These are phyloP conservation scores for Calephelis virginiensis DNA, from an alignment of 1,140 invertebrate genomes.

Conservation along the genomic window DNA sequence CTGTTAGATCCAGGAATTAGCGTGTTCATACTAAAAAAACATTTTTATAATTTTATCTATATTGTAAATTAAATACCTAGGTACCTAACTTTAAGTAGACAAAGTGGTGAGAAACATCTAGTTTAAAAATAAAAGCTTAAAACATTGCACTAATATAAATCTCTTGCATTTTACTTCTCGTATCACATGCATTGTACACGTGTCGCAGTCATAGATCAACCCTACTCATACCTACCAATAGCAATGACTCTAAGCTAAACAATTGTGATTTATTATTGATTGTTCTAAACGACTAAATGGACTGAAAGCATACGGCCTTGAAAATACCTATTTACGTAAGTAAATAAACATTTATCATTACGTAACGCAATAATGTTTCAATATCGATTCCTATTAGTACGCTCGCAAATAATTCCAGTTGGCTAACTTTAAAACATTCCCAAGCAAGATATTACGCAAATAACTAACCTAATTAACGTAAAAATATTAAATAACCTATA, in stretches of 20 bases:
- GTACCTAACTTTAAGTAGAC: too few relatives aligned
- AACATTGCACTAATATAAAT: background rate
- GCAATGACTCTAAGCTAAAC: background rate
- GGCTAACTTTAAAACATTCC: slow-evolving; percentile 51
- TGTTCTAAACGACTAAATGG: slow-evolving; percentile 29
- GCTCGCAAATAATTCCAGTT: slow-evolving; percentile 41
- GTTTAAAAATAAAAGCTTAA: background rate
- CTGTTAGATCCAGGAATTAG: too few relatives aligned
- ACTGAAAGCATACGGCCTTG: slow-evolving; percentile 73
- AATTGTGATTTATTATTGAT: slow-evolving; percentile 30
- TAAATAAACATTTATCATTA: slow-evolving; percentile 53
- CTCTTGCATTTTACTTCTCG: background rate
- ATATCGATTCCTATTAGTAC: slow-evolving; percentile 46
- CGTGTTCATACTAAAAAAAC: too few relatives aligned
- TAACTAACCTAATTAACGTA: slow-evolving; percentile 44
- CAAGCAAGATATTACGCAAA: slow-evolving; percentile 39
- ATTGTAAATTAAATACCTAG: too few relatives aligned
- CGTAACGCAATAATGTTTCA: slow-evolving; percentile 54
- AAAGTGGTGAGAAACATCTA: too few relatives aligned
- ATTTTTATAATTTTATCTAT: too few relatives aligned
- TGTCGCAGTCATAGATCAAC: slow-evolving; percentile 16
- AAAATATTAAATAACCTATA: slow-evolving; percentile 19
- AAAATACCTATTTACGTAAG: slow-evolving; percentile 53
- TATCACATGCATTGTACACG: slow-evolving; percentile 9
- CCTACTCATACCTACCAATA: background rate